phyloP scores from a whole-genome alignment of 2,113 vertebrate genomes.

The Scopus umbretta region DNA sequence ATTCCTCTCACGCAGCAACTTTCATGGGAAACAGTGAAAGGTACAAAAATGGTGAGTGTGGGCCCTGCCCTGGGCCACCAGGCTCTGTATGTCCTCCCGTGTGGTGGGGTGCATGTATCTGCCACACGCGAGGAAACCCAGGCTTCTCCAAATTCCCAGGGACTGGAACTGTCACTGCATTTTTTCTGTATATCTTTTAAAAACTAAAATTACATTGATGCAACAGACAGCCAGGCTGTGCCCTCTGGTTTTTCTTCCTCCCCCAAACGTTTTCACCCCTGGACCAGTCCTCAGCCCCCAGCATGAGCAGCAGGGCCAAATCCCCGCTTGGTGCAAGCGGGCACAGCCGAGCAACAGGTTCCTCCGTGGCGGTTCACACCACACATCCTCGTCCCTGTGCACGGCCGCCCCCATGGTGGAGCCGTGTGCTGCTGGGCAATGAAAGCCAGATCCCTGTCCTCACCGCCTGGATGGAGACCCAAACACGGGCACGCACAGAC shows the following conservation, averaged over 20 bases:
- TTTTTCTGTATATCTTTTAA: neutral
- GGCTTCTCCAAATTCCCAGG: neutral
- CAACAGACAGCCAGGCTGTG: neutral
- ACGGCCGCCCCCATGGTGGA: neutral
- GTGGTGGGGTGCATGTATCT: neutral
- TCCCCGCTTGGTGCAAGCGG: accelerated
- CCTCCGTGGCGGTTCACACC: neutral
- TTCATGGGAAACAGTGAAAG: neutral
- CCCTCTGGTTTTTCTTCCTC: neutral
- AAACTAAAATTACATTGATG: neutral
- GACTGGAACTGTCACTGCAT: neutral
- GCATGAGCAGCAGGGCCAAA: neutral
- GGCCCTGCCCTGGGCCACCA: neutral
- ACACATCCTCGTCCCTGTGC: neutral
- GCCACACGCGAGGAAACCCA: neutral
- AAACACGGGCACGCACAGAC: neutral
- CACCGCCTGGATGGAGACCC: neutral
- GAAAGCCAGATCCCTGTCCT: neutral
- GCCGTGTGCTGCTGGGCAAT: neutral
- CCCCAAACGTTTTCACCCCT: neutral
- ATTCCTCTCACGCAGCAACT: neutral
- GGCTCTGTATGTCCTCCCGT: neutral
- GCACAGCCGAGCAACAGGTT: neutral
- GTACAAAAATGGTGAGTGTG: neutral
- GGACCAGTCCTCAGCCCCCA: neutral